Base-by-base conservation (phyloP, 2,113 vertebrate species). In the Cavia porcellus region DNA sequence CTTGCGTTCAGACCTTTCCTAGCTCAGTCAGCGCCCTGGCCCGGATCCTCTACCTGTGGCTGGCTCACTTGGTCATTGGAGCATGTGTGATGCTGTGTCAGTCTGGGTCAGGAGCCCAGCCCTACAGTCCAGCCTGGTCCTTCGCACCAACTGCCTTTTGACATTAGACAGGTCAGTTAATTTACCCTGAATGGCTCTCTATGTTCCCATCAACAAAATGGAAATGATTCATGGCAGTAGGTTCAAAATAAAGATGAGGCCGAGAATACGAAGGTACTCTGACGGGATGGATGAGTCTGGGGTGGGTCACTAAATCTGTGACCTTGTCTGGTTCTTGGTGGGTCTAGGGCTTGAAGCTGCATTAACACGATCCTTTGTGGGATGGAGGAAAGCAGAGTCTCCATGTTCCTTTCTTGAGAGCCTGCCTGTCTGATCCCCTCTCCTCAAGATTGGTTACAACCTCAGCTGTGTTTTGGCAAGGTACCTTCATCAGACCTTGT, bases 401-500 rank as follows among this genome's bases (percentile, higher is more conserved):
- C 35, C 10, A 14, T 2, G 22, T 62, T 74, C 57, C 61, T 68
- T 24, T 30, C 15, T n/a, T 13, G 22, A 79, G 80, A 74, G 32
- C 42, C 11, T 35, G 57, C n/a, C 50, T 35, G 25, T 81, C 75
- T 85, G 30, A 13, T 42, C 77, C 72, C 64, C 50, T 87, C 47
- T 77, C 50, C 84, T 62, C 47, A 13, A 45, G 72, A 68, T 74
- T 86, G 90, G 87, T 94, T 75, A 52, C 77, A 82, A 38, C 81
- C 81, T 95, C 95, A 45, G 59, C 50, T 59, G 80, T 83, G 52
- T 64, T 81, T 64, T 64, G 86, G 62, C 86, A 87, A 30, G 59
- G 64, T 52, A 52, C 77, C 32, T 81, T 52, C 10, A 5, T 93
- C 68, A 93, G 83, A 81, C 84, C 70, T 77, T 61, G 32, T 64